Conservation (phyloP, 2,113 vertebrate species). For the Aythya baeri region DNA sequence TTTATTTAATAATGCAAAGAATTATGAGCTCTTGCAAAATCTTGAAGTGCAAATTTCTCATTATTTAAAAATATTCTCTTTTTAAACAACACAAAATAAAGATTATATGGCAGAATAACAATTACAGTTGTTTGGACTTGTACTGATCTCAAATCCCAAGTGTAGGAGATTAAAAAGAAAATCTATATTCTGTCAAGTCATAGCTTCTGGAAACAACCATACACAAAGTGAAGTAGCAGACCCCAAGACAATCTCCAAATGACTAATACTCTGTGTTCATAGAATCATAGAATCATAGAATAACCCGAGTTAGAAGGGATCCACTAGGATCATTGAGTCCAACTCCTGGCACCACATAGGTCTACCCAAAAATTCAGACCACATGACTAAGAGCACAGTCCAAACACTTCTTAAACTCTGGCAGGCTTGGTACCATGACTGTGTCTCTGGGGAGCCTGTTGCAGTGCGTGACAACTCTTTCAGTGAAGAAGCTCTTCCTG, state of each 20-base stretch:
- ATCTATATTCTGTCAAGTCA: not conserved
- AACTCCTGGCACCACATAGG: no score
- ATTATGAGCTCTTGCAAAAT: not conserved
- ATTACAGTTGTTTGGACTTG: not conserved
- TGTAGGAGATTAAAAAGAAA: not conserved
- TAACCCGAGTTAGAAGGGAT: no score
- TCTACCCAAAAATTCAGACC: no score
- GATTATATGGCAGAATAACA: not conserved
- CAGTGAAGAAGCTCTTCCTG: no score
- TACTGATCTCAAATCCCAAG: not conserved
- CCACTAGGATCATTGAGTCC: no score
- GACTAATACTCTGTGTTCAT: not conserved
- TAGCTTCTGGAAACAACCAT: not conserved
- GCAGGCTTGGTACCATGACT: no score
- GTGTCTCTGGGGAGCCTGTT: no score
- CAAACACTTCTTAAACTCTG: no score
- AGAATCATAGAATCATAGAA: no score
- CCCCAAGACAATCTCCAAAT: not conserved
- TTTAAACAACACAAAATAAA: not conserved
- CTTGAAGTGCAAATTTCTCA: not conserved
- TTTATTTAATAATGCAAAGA: conserved; percentile 26
- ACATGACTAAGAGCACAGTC: no score
- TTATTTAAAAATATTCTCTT: conserved; percentile 16
- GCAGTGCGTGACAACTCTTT: no score
- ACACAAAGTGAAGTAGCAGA: not conserved